These are phyloP conservation scores for Troglohyphantes excavatus DNA, from an alignment of 2,888 invertebrate genomes.

Conservation along the genomic window DNA sequence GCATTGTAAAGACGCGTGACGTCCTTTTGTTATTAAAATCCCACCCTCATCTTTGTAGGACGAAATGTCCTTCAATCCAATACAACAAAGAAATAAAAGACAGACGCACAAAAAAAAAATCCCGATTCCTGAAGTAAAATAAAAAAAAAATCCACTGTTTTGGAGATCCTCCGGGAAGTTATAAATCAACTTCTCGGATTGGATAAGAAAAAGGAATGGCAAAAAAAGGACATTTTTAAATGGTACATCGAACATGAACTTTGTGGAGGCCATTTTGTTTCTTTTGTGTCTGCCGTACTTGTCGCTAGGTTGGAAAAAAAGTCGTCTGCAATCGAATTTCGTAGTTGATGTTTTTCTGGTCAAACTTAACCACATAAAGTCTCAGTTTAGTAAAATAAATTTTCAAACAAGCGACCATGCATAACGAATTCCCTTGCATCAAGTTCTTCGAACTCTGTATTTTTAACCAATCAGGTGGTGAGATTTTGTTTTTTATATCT, in stretches of 20 bases:
- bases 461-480: neutral
- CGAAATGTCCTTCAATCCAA: neutral
- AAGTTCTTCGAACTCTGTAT: constrained; percentile 1
- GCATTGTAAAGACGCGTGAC: neutral
- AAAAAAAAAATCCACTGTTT: constrained; percentile 19
- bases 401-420: neutral
- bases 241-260: constrained; percentile 31
- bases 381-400: neutral
- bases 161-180: constrained; percentile 50
- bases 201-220: neutral
- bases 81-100: neutral
- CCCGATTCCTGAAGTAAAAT: neutral
- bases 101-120: neutral
- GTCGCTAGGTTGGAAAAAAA: neutral
- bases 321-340: neutral
- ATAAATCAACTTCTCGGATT: constrained; percentile 54
- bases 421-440: neutral
- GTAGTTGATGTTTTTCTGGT: neutral
- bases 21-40: neutral
- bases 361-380: neutral
- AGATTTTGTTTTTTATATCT: neutral
- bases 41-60: neutral
- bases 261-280: neutral
- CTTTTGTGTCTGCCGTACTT: neutral
- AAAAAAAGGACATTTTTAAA: constrained; percentile 4